Evolutionary conservation across 2,797 vertebrate species (phyloP), one percentile per base, ranked within the genome.

Genomic region (Schizothorax lantsangensis): DNA sequence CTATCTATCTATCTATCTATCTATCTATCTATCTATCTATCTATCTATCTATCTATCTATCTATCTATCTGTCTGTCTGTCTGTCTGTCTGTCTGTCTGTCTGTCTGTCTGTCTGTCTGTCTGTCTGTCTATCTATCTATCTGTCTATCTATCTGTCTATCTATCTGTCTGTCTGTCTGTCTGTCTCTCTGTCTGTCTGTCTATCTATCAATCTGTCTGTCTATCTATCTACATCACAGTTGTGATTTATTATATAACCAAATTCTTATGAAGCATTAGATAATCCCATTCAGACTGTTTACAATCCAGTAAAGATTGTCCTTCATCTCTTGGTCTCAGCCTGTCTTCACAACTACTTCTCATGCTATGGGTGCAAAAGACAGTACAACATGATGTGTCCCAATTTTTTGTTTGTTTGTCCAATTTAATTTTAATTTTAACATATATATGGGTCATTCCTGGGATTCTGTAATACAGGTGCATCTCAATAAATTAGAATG

Each of bases 281-380:
- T 84, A 83, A 87, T 84, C 86, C 54, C 54, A 66, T 62, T 66
- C 66, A 45, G 47, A 72, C 40, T 62, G 26, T 78, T 85, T 71
- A 85, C 64, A 79, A 7, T 79, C 64, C 64, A 84, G 83, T 36
- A 43, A 73, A 66, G 40, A 77, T 19, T 33, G 59, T 69, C 21
- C 23, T 64, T 77, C 62, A 69, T 62, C 47, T 85, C 17, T 43
- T 43, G 30, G 64, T 38, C 21, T 38, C 30, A 30, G 30, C 30
- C 30, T 30, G 30, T 30, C 30, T 36, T 62, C 33, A 54, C 14
- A 40, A 43, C 11, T 2, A 8, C 5, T 21, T 54, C 23, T 54
- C 62, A 26, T 38, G 19, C 30, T 23, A 43, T n/a, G 23, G 7
- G 38, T n/a, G 23, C 3, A 45, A 73, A 17, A 43, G 47, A 73